Evolutionary conservation across 2,113 vertebrate species (phyloP).

Genomic region (Antigone vipio): DNA sequence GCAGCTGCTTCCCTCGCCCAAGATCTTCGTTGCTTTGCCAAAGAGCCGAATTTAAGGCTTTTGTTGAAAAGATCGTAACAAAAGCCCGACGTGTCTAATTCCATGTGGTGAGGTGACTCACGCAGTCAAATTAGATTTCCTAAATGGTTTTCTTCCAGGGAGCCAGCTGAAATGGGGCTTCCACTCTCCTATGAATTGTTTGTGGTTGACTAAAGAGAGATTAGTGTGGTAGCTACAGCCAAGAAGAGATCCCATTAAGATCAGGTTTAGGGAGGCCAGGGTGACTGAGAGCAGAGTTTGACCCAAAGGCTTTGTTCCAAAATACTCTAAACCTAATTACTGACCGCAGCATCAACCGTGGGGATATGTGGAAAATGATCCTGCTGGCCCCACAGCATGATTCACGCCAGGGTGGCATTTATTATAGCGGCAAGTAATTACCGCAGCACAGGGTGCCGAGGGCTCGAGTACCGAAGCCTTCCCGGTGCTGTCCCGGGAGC

Average conservation of each 20-base stretch:
- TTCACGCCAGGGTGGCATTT: not conserved
- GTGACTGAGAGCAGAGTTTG: not conserved
- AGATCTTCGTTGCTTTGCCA: not conserved
- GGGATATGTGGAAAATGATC: not conserved
- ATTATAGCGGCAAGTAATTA: not conserved
- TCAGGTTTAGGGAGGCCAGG: not conserved
- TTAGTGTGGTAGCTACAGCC: conserved; percentile 1
- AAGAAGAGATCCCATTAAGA: conserved; percentile 59
- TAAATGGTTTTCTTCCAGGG: conserved; percentile 40
- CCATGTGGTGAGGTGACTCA: conserved; percentile 22
- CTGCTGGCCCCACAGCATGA: not conserved
- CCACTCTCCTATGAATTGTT: conserved; percentile 39
- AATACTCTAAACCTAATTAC: not conserved
- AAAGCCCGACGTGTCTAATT: not conserved
- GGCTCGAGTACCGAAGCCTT: not conserved
- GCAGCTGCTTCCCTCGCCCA: not conserved
- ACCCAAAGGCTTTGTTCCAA: conserved; percentile 5
- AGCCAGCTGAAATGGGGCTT: conserved; percentile 39
- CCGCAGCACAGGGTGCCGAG: not conserved
- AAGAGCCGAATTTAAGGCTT: not conserved
- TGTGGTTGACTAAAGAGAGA: conserved; percentile 39
- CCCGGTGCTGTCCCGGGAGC: accelerated
- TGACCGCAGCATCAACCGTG: not conserved
- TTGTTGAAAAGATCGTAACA: not conserved
- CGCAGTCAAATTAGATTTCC: conserved; percentile 13